Evolutionary conservation across 2,797 vertebrate species (phyloP).

Genomic region (Galagoides demidoff): DNA sequence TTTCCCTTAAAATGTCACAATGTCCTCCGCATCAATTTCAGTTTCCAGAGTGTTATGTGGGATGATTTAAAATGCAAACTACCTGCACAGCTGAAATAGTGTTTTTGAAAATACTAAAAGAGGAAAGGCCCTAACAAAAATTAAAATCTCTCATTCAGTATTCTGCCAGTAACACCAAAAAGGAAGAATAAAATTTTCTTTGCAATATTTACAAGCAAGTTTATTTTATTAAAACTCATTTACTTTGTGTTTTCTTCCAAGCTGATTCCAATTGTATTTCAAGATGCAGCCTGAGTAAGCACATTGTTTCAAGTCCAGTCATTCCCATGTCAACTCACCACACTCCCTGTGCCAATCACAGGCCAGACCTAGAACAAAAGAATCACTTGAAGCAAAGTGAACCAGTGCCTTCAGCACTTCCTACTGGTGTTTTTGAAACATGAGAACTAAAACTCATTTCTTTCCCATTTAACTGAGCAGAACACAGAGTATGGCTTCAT

Average conservation of each 20-base stretch:
- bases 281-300: background rate
- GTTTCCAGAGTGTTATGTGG: background rate
- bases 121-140: background rate
- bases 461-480: conserved; percentile 13
- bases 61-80: conserved; percentile 3
- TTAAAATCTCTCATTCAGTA: background rate
- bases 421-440: background rate
- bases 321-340: background rate
- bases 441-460: background rate
- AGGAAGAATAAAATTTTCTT: background rate
- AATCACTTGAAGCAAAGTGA: background rate
- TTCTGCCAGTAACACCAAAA: background rate
- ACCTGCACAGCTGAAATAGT: background rate
- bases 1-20: background rate
- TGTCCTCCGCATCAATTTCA: background rate
- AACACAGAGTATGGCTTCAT: background rate
- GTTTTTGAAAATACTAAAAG: background rate
- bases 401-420: background rate
- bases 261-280: background rate
- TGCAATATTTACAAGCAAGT: background rate
- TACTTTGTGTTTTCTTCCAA: conserved; percentile 20
- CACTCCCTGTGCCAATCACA: background rate
- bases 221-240: background rate
- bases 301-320: background rate
- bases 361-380: background rate